phyloP scores from a whole-genome alignment of 2,888 invertebrate genomes.

The Brachypalpus laphriformis region DNA sequence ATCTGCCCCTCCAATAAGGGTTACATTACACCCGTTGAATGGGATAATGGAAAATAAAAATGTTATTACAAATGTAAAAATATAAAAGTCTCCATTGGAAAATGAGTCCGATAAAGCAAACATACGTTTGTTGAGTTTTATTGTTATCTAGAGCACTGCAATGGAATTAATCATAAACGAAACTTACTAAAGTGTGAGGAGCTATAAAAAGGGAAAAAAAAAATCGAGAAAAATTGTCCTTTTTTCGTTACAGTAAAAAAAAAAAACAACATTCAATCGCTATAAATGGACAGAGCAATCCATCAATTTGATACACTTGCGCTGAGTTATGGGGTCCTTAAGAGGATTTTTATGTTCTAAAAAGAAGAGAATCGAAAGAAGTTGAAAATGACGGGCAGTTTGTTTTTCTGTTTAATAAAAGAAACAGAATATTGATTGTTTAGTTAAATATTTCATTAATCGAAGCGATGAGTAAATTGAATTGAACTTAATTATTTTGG shows the following conservation, averaged over 20 bases:
- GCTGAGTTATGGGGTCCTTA: neutral
- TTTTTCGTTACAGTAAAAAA: slow-evolving; percentile 8
- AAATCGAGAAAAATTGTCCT: neutral
- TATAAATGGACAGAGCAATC: slow-evolving; percentile 29
- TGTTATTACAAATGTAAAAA: slow-evolving; percentile 12
- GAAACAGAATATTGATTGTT: slow-evolving; percentile 2
- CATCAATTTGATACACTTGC: slow-evolving; percentile 24
- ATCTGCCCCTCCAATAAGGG: neutral
- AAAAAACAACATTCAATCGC: slow-evolving; percentile 5
- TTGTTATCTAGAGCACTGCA: slow-evolving; percentile 11
- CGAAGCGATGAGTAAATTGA: neutral
- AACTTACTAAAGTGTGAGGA: slow-evolving; percentile 26
- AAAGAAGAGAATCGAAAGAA: neutral
- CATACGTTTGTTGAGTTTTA: neutral
- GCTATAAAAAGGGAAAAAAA: neutral
- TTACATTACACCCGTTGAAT: neutral
- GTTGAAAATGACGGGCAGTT: neutral
- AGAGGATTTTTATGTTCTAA: slow-evolving; percentile 13
- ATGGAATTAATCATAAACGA: slow-evolving; percentile 45
- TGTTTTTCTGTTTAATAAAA: neutral
- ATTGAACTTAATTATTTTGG: neutral
- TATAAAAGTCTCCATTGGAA: slow-evolving; percentile 1
- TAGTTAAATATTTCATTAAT: slow-evolving; percentile 15
- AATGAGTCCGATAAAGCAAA: neutral
- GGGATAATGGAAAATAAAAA: neutral